Percentiles rank a stretch among this genome's conserved stretches.
These are phyloP conservation scores for Enteromius trimaculatus DNA, from an alignment of 2,797 vertebrate species.

Conservation along the genomic window DNA sequence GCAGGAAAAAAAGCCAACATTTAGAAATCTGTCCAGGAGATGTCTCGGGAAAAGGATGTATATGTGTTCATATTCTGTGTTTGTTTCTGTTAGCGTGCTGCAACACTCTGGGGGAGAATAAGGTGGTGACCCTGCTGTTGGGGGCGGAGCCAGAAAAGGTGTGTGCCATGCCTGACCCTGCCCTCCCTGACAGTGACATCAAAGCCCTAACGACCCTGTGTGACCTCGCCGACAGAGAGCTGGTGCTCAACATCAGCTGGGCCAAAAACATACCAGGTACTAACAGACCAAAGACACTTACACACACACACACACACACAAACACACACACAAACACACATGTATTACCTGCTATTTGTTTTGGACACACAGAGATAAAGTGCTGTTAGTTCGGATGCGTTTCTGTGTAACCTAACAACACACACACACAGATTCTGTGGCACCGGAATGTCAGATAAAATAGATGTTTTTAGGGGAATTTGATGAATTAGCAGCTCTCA, in stretches of 20 bases:
- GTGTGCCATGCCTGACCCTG: slow-evolving; percentile 97
- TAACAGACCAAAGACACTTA: slow-evolving; percentile 3
- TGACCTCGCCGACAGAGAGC: slow-evolving; percentile 93
- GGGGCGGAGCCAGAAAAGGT: slow-evolving; percentile 96
- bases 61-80: slow-evolving; percentile 16
- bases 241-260: slow-evolving; percentile 98
- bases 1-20: not conserved
- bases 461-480: not conserved
- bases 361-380: slow-evolving; percentile 26
- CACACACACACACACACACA: slow-evolving; percentile 12
- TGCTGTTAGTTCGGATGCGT: slow-evolving; percentile 25
- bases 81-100: slow-evolving; percentile 63
- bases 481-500: not conserved
- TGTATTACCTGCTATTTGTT: slow-evolving; percentile 40
- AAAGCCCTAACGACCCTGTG: slow-evolving; percentile 97
- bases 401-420: slow-evolving; percentile 6
- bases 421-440: not conserved
- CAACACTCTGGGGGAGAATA: slow-evolving; percentile 85
- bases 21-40: not conserved
- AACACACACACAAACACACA: not conserved
- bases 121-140: slow-evolving; percentile 94
- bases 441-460: not conserved
- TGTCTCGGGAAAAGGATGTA: not conserved
- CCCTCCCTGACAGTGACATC: slow-evolving; percentile 95
- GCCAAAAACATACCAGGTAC: slow-evolving; percentile 98